Evolutionary conservation across 2,888 invertebrate species (phyloP).

Genomic region (Agrotis segetum): DNA sequence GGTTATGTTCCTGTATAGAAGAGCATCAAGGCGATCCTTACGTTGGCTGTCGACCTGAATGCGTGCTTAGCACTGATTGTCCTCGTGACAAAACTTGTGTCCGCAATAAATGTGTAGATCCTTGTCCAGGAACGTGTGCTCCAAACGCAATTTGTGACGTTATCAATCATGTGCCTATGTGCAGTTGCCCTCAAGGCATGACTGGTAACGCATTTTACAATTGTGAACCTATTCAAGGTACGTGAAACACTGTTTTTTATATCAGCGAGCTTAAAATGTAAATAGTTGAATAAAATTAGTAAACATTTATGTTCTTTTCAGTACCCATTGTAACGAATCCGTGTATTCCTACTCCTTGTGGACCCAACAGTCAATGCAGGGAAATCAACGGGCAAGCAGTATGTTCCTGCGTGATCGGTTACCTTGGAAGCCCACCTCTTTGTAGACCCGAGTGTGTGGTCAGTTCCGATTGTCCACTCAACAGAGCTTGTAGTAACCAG

Average conservation of each 20-base stretch:
- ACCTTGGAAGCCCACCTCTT: conserved; percentile 93
- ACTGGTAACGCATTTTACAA: conserved; percentile 93
- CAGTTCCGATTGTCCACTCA: conserved; percentile 94
- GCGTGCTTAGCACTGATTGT: conserved; percentile 93
- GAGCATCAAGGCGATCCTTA: conserved; percentile 93
- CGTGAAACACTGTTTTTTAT: conserved; percentile 1
- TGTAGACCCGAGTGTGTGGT: conserved; percentile 95
- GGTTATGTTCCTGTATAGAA: conserved; percentile 91
- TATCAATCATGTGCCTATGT: conserved; percentile 93
- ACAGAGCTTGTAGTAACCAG: conserved; percentile 94
- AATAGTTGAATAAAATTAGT: not conserved
- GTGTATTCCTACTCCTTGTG: conserved; percentile 94
- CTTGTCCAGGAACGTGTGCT: conserved; percentile 94
- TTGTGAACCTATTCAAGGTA: conserved; percentile 91
- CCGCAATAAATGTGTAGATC: conserved; percentile 93
- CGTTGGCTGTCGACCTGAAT: conserved; percentile 93
- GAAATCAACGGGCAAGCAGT: conserved; percentile 93
- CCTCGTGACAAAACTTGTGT: conserved; percentile 92
- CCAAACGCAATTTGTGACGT: conserved; percentile 93
- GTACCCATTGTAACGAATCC: conserved; percentile 90
- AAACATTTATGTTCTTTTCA: conserved; percentile 66
- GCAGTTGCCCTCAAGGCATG: conserved; percentile 93
- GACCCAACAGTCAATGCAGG: conserved; percentile 94
- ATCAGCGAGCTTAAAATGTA: not conserved
- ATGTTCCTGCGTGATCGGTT: conserved; percentile 94